phyloP scores from a whole-genome alignment of 1,140 invertebrate species.

The Bombyx mori region DNA sequence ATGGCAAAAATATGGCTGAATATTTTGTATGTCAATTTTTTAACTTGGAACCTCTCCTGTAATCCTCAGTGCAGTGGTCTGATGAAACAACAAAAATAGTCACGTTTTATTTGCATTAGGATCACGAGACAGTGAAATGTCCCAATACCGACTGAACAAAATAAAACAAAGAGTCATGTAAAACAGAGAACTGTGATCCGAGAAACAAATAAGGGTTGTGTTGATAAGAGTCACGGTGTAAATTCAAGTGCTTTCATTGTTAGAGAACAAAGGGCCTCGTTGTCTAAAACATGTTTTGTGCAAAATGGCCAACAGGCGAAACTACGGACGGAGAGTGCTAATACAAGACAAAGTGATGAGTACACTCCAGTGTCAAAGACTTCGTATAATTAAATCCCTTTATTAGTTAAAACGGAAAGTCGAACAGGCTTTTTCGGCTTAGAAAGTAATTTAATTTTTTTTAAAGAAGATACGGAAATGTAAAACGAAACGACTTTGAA shows the following conservation, averaged over 20 bases:
- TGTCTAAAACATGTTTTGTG: slow-evolving; percentile 35
- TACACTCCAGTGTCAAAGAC: slow-evolving; percentile 13
- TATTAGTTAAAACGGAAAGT: not conserved
- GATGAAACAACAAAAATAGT: too few species aligned
- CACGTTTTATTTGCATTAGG: too few species aligned
- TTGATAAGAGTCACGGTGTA: slow-evolving; percentile 30
- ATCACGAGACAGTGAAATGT: too few species aligned
- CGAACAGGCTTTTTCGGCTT: not conserved
- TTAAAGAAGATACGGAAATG: too few species aligned
- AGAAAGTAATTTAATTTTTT: too few species aligned
- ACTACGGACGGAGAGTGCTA: slow-evolving; percentile 17
- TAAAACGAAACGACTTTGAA: too few species aligned
- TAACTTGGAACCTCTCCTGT: too few species aligned
- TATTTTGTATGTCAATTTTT: too few species aligned
- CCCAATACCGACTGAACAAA: not conserved
- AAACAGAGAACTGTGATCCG: slow-evolving; percentile 20
- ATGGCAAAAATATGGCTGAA: too few species aligned
- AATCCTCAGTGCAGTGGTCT: too few species aligned
- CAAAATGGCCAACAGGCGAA: slow-evolving; percentile 29
- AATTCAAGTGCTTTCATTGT: slow-evolving; percentile 32
- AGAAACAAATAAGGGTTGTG: slow-evolving; percentile 31
- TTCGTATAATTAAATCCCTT: slow-evolving; percentile 7
- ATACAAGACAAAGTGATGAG: slow-evolving; percentile 21
- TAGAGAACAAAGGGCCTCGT: slow-evolving; percentile 29
- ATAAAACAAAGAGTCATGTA: slow-evolving; percentile 3